Evolutionary conservation across 53 echinoderm and acorn worm species (phyloP), one percentile per base, ranked within the genome.

Genomic region (Apostichopus leukothele): DNA sequence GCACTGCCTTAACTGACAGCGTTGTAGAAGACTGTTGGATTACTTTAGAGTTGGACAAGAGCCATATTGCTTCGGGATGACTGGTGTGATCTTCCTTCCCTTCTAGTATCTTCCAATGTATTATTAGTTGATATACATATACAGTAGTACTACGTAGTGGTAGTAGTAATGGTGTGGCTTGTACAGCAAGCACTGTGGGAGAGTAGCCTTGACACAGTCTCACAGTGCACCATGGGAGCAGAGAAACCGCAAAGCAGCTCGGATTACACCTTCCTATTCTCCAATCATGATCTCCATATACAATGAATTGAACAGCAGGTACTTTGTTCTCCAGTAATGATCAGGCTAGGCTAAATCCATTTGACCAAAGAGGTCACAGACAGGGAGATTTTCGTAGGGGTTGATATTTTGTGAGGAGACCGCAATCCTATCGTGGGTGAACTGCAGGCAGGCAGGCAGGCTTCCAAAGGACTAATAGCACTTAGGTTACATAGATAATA

Each of bases 181-280:
- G 63, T 16, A 63, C 12, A 63, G 63, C 16, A 16, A 11, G 4
- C 12, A 63, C 63, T 63, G 63, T 13, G 54, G 79, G 79, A 79
- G 79, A 53, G 39, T 51, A 79, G 79, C 79, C 79, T 79, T 79
- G 79, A 79, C 79, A 79, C 78, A 77, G 8, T 9, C 50, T 52
- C 3, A 51, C 79, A 51, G 52, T 52, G 79, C 52, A 79, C 79
- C 54, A 53, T 51, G 14, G 16, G 63, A 63, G 63, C 63, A 16
- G 63, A 63, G 63, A 63, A 26, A 79, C 79, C 79, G 54, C 79
- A 79, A 79, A 5, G 19, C n/a, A 50, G 51, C 79, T 79, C 79
- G 51, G 19, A 79, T 79, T 79, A 51, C 79, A 79, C 79, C 16
- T 79, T 50, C 6, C 79, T 52, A 79, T 79, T 79, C 79, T 79